Conservation (phyloP, 2,113 vertebrate species). For the Lates calcarifer region DNA sequence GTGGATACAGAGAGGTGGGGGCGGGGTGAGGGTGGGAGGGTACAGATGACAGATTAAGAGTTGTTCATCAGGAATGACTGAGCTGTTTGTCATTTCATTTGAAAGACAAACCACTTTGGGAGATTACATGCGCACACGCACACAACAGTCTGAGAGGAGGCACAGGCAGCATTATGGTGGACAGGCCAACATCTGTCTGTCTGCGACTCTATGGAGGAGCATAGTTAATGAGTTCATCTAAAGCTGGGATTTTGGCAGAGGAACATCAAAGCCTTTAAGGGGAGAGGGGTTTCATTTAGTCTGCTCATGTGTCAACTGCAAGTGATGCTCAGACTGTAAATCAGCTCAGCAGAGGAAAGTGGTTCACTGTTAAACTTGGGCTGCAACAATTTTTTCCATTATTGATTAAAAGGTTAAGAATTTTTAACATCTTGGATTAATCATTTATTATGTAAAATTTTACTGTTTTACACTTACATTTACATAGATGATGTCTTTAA, state of each 20-base stretch:
- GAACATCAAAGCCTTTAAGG: conserved; percentile 67
- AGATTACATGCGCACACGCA: conserved; percentile 68
- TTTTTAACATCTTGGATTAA: background rate
- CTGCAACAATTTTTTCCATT: background rate
- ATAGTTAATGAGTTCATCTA: conserved; percentile 71
- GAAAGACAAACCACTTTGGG: conserved; percentile 70
- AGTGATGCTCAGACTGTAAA: conserved; percentile 55
- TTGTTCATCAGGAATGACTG: conserved; percentile 46
- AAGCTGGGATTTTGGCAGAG: conserved; percentile 68
- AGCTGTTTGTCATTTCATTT: conserved; percentile 66
- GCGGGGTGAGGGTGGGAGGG: background rate
- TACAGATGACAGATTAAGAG: conserved; percentile 61
- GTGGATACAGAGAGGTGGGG: conserved; percentile 33
- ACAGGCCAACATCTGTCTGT: conserved; percentile 74
- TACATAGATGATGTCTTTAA: no score
- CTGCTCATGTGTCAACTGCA: conserved; percentile 48
- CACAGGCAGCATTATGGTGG: conserved; percentile 42
- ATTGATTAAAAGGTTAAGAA: background rate
- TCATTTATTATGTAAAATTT: background rate
- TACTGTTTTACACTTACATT: background rate
- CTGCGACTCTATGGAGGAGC: conserved; percentile 61
- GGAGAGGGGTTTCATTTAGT: conserved; percentile 38
- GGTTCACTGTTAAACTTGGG: conserved; percentile 42
- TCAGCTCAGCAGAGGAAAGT: conserved; percentile 23
- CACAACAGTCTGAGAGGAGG: conserved; percentile 40